Evolutionary conservation across 2,797 vertebrate species (phyloP), one percentile per base, ranked within the genome.

Genomic region (Smutsia gigantea): DNA sequence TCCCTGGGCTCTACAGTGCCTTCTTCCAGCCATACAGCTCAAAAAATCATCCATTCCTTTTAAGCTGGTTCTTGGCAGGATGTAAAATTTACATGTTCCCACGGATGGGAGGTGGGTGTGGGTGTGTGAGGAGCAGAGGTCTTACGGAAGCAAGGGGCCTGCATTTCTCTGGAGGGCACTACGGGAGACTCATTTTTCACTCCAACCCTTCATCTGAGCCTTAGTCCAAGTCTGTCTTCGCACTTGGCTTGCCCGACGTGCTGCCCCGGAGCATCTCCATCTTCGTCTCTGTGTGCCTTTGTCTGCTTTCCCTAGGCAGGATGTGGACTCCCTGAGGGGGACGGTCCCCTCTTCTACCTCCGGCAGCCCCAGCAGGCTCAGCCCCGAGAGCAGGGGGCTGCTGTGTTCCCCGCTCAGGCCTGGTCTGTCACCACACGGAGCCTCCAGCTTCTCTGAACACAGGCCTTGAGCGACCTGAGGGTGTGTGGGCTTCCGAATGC

Each of bases 401-500:
- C 14, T 18, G 59, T 4, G 2, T 31, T 27, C 27, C 8, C 29
- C 15, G 25, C 7, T 4, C 3, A 61, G 64, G 29, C 39, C 51
- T 18, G 17, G 21, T 3, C n/a, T 55, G 25, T 61, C 27, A 72
- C 39, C 37, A 59, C 61, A 29, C 29, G 39, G 49, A 34, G 23
- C 34, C 61, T 78, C 57, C 37, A 63, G 71, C 78, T 51, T 53
- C 42, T 27, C 89, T 46, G 57, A 94, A 64, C 64, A 53, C 25
- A 51, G 88, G 31, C 37, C 87, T 84, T 5, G 46, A n/a, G 93
- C 90, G 90, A 77, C 81, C 39, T 3, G 25, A 51, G 86, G 55
- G 0, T 59, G 34, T 66, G 42, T 0, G 2, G 34, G 91, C 94
- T 97, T 93, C 93, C 63, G 78, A 84, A 94, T 63, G 46, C 87